Conservation (phyloP, 1,140 invertebrate species). For the Drosophila novamexicana region DNA sequence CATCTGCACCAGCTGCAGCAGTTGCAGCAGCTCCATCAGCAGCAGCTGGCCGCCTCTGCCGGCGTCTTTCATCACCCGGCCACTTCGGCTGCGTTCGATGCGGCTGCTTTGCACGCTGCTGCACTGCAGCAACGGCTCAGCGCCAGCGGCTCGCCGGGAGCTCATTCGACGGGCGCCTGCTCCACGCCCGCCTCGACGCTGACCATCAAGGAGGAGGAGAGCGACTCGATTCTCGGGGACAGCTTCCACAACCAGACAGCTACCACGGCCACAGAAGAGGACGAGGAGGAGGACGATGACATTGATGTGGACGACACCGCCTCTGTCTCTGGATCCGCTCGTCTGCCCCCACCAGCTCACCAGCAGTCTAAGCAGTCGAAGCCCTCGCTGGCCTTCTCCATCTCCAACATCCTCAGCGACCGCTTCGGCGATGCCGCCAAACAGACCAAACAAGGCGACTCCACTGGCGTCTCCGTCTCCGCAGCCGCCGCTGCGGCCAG, state of each 20-base stretch:
- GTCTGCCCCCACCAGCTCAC: slow-evolving; percentile 71
- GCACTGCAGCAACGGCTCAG: slow-evolving; percentile 69
- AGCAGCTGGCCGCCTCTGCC: slow-evolving; percentile 67
- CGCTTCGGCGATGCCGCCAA: slow-evolving; percentile 74
- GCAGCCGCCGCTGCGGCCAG: slow-evolving; percentile 45
- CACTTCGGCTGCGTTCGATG: slow-evolving; percentile 55
- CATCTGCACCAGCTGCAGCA: slow-evolving; percentile 78
- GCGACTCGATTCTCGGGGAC: slow-evolving; percentile 78
- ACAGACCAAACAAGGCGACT: slow-evolving; percentile 35
- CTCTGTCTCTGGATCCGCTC: slow-evolving; percentile 24
- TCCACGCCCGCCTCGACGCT: slow-evolving; percentile 74
- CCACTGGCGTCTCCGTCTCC: slow-evolving; percentile 5
- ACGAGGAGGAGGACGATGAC: slow-evolving; percentile 68
- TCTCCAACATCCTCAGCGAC: slow-evolving; percentile 84
- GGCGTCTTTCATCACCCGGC: slow-evolving; percentile 78
- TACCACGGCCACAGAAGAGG: slow-evolving; percentile 65
- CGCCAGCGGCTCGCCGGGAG: slow-evolving; percentile 65
- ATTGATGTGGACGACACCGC: slow-evolving; percentile 75
- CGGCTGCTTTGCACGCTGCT: slow-evolving; percentile 64
- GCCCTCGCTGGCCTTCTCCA: slow-evolving; percentile 80
- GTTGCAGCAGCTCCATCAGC: slow-evolving; percentile 78
- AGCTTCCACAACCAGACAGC: slow-evolving; percentile 76
- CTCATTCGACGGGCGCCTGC: slow-evolving; percentile 57
- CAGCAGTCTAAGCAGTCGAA: slow-evolving; percentile 72
- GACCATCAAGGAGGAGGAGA: slow-evolving; percentile 83